Conservation (phyloP, 2,888 invertebrate genomes). For the Tenodera sinensis region DNA sequence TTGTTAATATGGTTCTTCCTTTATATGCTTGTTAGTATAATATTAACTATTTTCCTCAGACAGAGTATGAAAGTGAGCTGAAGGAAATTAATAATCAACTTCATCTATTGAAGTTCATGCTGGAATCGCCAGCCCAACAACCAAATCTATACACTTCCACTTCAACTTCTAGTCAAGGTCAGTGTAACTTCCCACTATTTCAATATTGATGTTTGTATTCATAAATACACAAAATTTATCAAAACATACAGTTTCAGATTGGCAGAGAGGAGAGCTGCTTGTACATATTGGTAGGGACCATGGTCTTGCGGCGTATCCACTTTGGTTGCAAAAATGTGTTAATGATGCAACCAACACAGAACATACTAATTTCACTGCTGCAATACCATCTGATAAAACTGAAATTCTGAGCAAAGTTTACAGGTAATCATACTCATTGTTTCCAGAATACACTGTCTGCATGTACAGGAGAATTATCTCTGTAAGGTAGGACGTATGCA, state of each 20-base stretch:
- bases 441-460: too few relatives aligned
- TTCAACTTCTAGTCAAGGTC: neutral
- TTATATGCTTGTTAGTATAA: neutral
- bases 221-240: neutral
- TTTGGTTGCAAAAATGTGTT: constrained; percentile 65
- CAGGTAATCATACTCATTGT: constrained; percentile 47
- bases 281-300: constrained; percentile 72
- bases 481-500: too few relatives aligned
- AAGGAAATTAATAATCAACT: neutral
- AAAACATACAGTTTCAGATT: constrained; percentile 37
- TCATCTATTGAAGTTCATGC: neutral
- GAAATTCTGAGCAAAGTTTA: constrained; percentile 65
- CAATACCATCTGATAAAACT: constrained; percentile 56
- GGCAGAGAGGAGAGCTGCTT: constrained; percentile 50
- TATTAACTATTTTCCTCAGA: neutral
- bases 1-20: neutral
- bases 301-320: constrained; percentile 70
- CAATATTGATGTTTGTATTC: too few relatives aligned
- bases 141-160: neutral
- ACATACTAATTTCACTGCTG: neutral
- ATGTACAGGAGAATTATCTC: too few relatives aligned
- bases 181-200: neutral
- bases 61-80: neutral
- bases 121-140: neutral
- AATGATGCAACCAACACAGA: neutral